Base-by-base conservation (phyloP, 2,113 vertebrate genomes). In the Osmerus mordax region DNA sequence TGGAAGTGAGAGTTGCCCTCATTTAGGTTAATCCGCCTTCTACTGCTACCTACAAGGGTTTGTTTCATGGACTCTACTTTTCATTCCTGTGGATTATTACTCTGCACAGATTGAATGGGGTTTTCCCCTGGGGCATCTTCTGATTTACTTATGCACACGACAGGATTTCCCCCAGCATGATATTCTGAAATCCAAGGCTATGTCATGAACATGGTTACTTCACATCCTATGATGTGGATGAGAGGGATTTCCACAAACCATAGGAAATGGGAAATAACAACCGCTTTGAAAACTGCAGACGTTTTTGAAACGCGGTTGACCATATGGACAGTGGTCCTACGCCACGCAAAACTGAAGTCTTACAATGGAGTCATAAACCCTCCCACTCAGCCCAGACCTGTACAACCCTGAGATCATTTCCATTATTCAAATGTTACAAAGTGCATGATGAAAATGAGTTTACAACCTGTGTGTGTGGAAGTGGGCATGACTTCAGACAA, bases 241-340 rank as follows among this genome's bases (percentile, higher is more conserved):
- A 55, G n/a, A 19, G 79, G 52, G 81, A 54, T 81, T 87, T 84
- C 76, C 81, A 52, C 65, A 73, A 85, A 69, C 73, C 71, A 82
- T 52, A 63, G 72, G 23, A 71, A 77, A 80, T 19, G 19, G 23
- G 58, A 23, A 23, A 25, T 9, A 23, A 47, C 41, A 47, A 11
- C 58, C 21, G 23, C 58, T 60, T 23, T 60, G n/a, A 23, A 4
- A 60, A 23, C 19, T 11, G 19, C 23, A 21, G 32, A 53, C n/a
- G 71, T 19, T 54, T 71, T 59, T 52, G 58, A n/a, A 14, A 61
- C 68, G 52, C 52, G 1, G 60, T 73, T 23, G 64, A 47, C 41
- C 41, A 7, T 47, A 3, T 36, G 32, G 32, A 6, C 32, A 6
- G 41, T 47, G 41, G 41, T 47, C 41, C 41, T 28, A 28, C 25